These are phyloP conservation scores for Caenorhabditis sinica DNA, from an alignment of 2,888 invertebrate species.

Conservation along the genomic window DNA sequence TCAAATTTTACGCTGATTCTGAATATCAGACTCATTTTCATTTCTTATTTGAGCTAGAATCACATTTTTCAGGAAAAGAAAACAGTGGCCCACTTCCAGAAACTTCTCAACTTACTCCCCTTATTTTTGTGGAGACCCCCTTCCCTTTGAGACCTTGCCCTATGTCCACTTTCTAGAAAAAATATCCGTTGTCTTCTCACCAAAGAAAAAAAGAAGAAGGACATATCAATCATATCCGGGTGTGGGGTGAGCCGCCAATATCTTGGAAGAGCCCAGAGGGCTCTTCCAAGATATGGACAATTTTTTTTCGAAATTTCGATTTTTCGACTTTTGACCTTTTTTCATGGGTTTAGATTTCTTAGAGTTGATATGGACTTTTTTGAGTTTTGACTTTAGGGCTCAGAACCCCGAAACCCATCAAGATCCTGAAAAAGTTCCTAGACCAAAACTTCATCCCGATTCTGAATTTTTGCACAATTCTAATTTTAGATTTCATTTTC, in stretches of 20 bases:
- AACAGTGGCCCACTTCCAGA: too few species aligned
- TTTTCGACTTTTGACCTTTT: constrained; percentile 4
- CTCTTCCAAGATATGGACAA: not conserved
- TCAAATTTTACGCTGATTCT: not conserved
- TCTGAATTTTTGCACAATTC: not conserved
- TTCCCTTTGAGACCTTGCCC: not conserved
- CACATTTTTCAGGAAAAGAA: not conserved
- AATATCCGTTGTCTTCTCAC: not conserved
- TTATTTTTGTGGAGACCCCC: too few species aligned
- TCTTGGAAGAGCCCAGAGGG: too few species aligned
- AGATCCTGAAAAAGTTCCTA: not conserved
- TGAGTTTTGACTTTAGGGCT: not conserved
- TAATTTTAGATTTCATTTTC: too few species aligned
- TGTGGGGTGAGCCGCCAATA: too few species aligned
- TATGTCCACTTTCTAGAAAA: too few species aligned
- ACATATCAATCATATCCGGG: constrained; percentile 5
- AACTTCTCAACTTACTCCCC: too few species aligned
- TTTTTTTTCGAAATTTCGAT: not conserved
- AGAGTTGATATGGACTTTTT: not conserved
- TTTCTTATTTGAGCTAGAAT: not conserved
- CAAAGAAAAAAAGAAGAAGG: not conserved
- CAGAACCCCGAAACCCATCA: too few species aligned
- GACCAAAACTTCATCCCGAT: not conserved
- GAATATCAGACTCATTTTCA: not conserved
- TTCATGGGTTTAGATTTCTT: not conserved